These are phyloP conservation scores for Macrosteles quadrilineatus DNA, from an alignment of 1,140 invertebrate genomes.

Conservation along the genomic window DNA sequence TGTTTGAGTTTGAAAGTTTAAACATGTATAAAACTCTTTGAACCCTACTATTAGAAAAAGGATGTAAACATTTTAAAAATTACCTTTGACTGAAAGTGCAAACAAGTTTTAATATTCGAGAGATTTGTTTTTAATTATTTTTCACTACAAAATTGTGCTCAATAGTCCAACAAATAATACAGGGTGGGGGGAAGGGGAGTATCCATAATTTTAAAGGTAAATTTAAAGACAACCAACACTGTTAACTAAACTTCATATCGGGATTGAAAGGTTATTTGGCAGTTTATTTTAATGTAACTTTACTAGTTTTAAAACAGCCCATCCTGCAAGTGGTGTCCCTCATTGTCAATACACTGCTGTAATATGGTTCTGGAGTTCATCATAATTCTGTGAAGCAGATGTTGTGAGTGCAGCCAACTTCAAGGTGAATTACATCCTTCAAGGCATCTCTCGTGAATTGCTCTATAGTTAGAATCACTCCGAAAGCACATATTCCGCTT, in stretches of 20 bases:
- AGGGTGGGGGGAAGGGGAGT: conserved; percentile 12
- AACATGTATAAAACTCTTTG: too few relatives aligned
- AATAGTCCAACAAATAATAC: too few relatives aligned
- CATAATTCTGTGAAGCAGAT: conserved; percentile 1
- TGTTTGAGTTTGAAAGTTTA: too few relatives aligned
- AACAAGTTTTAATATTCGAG: too few relatives aligned
- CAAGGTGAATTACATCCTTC: conserved; percentile 5
- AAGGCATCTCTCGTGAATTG: conserved; percentile 13
- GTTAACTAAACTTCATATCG: conserved; percentile 8
- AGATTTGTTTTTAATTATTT: too few relatives aligned
- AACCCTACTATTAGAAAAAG: too few relatives aligned
- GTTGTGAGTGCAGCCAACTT: background rate
- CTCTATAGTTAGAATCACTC: background rate
- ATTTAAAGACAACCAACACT: background rate
- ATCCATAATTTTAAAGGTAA: conserved; percentile 14
- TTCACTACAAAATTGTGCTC: too few relatives aligned
- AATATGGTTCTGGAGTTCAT: background rate
- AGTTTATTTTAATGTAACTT: conserved; percentile 17
- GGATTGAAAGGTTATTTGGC: background rate
- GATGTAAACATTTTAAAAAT: too few relatives aligned
- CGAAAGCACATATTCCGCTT: conserved; percentile 15
- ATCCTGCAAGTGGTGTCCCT: conserved; percentile 10
- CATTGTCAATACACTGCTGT: conserved; percentile 23
- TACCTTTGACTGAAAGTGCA: too few relatives aligned
- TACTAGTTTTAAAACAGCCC: conserved; percentile 10